Base-by-base conservation (phyloP, 1,140 invertebrate genomes). In the Bombus impatiens region DNA sequence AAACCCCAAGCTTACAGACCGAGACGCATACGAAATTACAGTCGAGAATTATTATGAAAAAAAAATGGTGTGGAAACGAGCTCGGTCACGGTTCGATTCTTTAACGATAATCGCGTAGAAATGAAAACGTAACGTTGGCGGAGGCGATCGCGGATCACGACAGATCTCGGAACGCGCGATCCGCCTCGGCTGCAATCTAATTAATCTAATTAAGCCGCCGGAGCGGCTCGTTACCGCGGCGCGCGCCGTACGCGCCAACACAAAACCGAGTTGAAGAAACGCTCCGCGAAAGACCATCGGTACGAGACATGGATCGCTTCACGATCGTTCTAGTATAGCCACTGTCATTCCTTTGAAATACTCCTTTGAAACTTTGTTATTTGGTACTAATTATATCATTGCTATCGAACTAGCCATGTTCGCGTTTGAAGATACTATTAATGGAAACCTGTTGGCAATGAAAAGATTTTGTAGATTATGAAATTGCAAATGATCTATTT, bases 151-250 rank as follows among this genome's bases (percentile, higher is more conserved):
- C 35, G 65, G 77, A 68, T 80, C 78, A 88, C 59, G 84, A 79
- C 84, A 62, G 84, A 89, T 89, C 80, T 68, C 62, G 78, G 57
- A 86, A 82, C 80, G 76, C 68, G 88, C 83, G 84, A 86, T 84
- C 83, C 87, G 84, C 86, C 76, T 91, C 72, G 84, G 75, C 67
- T 83, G 86, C 88, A 87, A 92, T 91, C 91, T 94, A 94, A 94
- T 94, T 94, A 94, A 94, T 94, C 93, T 93, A 93, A 94, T 94
- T 94, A 94, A 94, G 86, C 89, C 87, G 82, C 2, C 44, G 85
- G 84, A 92, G 75, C 81, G 89, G 71, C 90, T 92, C 89, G 92
- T 92, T 93, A 92, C 82, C 87, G 91, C 89, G 88, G 90, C 90
- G 88, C 91, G 89, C 86, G 90, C 89, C 87, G 83, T 87, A 89